Evolutionary conservation across 2,888 invertebrate species (phyloP).

Genomic region (Ectemnius lituratus): DNA sequence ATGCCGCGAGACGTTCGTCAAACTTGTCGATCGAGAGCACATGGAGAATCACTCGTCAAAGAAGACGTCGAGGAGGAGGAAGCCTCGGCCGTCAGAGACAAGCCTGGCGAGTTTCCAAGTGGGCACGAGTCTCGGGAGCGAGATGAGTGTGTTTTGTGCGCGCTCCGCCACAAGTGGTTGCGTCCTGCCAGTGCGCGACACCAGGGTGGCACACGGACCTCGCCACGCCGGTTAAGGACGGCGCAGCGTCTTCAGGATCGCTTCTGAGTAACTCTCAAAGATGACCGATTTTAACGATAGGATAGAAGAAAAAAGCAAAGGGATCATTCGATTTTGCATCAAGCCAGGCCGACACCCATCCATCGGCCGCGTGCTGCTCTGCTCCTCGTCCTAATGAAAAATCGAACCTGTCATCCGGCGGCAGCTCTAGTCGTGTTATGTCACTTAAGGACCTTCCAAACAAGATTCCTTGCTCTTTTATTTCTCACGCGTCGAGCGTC

Average conservation of each 20-base stretch:
- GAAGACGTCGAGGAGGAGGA: conserved; percentile 10
- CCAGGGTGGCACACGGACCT: conserved; percentile 1
- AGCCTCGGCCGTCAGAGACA: conserved; percentile 18
- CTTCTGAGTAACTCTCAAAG: conserved; percentile 15
- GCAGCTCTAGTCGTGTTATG: not conserved
- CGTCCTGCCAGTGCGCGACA: conserved; percentile 55
- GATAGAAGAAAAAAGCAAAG: conserved; percentile 10
- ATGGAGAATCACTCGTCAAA: conserved; percentile 25
- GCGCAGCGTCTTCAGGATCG: conserved; percentile 8
- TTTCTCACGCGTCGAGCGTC: conserved; percentile 15
- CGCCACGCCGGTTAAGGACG: not conserved
- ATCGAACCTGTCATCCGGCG: conserved; percentile 17
- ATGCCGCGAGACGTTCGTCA: conserved; percentile 11
- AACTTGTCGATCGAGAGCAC: conserved; percentile 20
- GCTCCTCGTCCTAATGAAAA: conserved; percentile 23
- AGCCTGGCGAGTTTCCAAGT: conserved; percentile 39
- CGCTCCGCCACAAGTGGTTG: conserved; percentile 75
- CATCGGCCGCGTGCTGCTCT: conserved; percentile 23
- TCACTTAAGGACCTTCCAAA: not conserved
- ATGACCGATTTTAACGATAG: not conserved
- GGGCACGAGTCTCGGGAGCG: conserved; percentile 8
- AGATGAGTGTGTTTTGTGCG: conserved; percentile 23
- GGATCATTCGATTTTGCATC: conserved; percentile 21
- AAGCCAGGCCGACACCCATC: conserved; percentile 31
- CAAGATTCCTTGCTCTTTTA: not conserved